Evolutionary conservation across 2,797 vertebrate species (phyloP), one percentile per base, ranked within the genome.

Genomic region (Kryptopterus vitreolus): DNA sequence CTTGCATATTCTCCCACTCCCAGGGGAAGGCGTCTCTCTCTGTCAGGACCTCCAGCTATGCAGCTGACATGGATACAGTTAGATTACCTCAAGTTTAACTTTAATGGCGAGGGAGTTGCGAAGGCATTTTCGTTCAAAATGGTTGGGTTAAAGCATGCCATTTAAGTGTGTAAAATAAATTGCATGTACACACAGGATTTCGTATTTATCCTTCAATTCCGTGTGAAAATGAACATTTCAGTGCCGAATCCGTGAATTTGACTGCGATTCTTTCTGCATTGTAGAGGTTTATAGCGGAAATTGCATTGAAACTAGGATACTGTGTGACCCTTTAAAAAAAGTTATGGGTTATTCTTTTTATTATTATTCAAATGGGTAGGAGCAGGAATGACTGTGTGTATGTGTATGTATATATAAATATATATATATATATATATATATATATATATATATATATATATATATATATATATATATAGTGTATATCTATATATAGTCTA

Each of bases 1-100:
- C 72, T 80, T 89, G 89, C 91, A 93, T 90, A 90, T 93, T 90
- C 87, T 87, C 87, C 78, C 83, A 86, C 88, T 87, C 80, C 84
- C 69, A 86, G 78, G 86, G 88, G 88, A 90, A 88, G 88, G 89
- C 89, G 89, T 88, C 86, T 80, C 86, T 81, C 89, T 90, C 89
- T 88, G 53, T 53, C 83, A 87, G 86, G 85, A 86, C 85, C 82
- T 86, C 70, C 38, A 66, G 66, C 53, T 24, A 53, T 74, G 53
- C 59, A 61, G 24, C 18, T 46, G 55, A 59, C 4, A 59, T 61
- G 29, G 79, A 33, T 59, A 50, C 52, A 76, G 52, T 50, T 52
- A 57, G 52, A 35, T 68, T 18, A 57, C 70, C 48, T 74, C 13
- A 3, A 15, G 59, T 57, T 79, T 80, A 70, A 72, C 18, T 35